Percentiles rank a stretch among this genome's conserved stretches.
phyloP scores from a whole-genome alignment of 2,113 vertebrate genomes.

The Lonchura striata region DNA sequence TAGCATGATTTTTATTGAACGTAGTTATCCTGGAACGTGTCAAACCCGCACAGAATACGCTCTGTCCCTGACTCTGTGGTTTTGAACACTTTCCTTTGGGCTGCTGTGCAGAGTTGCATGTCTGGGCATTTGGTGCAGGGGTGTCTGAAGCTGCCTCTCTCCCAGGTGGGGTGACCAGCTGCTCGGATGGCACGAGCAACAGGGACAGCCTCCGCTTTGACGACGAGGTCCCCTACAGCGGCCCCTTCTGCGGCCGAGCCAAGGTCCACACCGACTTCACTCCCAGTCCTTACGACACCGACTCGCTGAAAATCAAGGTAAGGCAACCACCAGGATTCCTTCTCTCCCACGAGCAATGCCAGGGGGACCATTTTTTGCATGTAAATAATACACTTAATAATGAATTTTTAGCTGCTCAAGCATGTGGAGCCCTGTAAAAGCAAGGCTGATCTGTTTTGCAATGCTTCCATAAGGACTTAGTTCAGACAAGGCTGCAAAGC shows the following conservation, averaged over 20 bases:
- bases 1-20: neutral
- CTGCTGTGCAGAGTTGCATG: neutral
- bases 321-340: neutral
- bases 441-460: neutral
- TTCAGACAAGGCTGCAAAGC: neutral
- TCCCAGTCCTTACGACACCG: slow-evolving; percentile 91
- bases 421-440: rapidly evolving
- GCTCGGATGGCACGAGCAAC: slow-evolving; percentile 85
- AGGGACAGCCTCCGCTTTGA: slow-evolving; percentile 87
- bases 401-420: neutral
- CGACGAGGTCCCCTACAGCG: slow-evolving; percentile 74
- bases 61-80: neutral
- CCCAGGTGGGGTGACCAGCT: slow-evolving; percentile 89
- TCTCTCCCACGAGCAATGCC: neutral
- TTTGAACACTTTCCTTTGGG: neutral
- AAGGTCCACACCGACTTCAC: slow-evolving; percentile 90
- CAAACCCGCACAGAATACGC: neutral
- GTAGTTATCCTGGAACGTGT: neutral
- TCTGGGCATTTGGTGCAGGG: neutral
- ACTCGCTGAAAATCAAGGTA: slow-evolving; percentile 94
- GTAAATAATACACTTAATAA: neutral
- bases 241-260: slow-evolving; percentile 86
- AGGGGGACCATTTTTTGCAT: rapidly evolving
- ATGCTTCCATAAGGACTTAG: neutral
- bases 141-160: neutral